Percentiles rank a stretch among this genome's conserved stretches.
Conservation (phyloP, 1,140 invertebrate species). For the Musca vetustissima region DNA sequence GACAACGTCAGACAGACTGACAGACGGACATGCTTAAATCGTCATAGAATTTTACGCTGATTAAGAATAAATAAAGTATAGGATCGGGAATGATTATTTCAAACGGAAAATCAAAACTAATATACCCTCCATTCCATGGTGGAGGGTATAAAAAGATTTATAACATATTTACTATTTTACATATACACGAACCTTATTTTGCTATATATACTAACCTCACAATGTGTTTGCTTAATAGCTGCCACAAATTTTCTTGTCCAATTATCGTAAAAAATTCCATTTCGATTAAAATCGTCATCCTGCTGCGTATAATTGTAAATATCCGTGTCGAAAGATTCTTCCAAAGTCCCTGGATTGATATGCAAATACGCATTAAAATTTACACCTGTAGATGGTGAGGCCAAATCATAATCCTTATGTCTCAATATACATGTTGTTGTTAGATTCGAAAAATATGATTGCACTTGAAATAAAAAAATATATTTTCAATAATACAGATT, state of each 20-base stretch:
- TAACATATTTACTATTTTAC: too few relatives aligned
- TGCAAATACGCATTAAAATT: conserved; percentile 29
- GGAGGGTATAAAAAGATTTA: too few relatives aligned
- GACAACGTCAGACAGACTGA: too few relatives aligned
- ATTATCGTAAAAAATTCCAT: conserved; percentile 30
- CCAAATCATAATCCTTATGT: conserved; percentile 30
- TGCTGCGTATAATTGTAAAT: conserved; percentile 35
- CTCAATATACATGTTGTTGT: conserved; percentile 41
- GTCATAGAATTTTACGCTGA: too few relatives aligned
- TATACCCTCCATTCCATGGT: too few relatives aligned
- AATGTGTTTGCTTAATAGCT: conserved; percentile 40
- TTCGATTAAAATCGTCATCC: conserved; percentile 24
- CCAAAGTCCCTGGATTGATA: conserved; percentile 32
- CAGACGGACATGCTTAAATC: too few relatives aligned
- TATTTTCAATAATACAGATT: too few relatives aligned
- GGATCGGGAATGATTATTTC: too few relatives aligned
- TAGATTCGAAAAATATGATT: conserved; percentile 35
- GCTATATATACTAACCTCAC: too few relatives aligned
- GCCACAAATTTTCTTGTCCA: conserved; percentile 36
- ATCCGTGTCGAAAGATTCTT: conserved; percentile 20
- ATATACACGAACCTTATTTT: too few relatives aligned
- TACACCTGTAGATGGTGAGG: neutral
- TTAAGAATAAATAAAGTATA: too few relatives aligned
- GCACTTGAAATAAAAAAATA: conserved; percentile 31
- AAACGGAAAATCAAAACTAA: too few relatives aligned